These are phyloP conservation scores for Petrocephalus microphthalmus DNA, from an alignment of 2,113 vertebrate genomes.

Conservation along the genomic window DNA sequence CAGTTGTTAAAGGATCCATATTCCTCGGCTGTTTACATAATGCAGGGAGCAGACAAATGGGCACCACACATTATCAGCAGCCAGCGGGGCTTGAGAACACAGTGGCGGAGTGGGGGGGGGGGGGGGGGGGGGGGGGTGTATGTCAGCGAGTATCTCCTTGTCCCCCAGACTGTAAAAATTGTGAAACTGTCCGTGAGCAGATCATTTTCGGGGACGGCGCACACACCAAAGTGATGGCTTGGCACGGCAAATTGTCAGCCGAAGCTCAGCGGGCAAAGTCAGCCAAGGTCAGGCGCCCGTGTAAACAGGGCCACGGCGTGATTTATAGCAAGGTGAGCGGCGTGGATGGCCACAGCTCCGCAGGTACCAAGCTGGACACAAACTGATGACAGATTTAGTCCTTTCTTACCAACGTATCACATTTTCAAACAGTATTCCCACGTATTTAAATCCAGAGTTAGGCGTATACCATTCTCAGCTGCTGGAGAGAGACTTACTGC, in stretches of 20 bases:
- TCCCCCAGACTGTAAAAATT: slow-evolving; percentile 37
- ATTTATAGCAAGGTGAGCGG: slow-evolving; percentile 48
- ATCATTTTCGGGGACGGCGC: slow-evolving; percentile 42
- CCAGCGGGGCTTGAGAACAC: slow-evolving; percentile 10
- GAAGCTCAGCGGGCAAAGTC: slow-evolving; percentile 58
- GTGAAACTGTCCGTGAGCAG: slow-evolving; percentile 35
- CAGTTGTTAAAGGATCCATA: not conserved
- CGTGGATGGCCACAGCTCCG: slow-evolving; percentile 38
- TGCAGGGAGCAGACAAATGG: not conserved
- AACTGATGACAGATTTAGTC: not conserved
- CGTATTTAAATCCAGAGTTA: not conserved
- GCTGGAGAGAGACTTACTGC: not conserved
- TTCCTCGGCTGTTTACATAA: not conserved
- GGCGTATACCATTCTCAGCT: not conserved
- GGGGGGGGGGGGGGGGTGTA: not conserved
- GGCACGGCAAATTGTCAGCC: slow-evolving; percentile 53
- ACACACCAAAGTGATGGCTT: slow-evolving; percentile 39
- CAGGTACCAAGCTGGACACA: slow-evolving; percentile 31
- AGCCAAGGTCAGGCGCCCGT: slow-evolving; percentile 57
- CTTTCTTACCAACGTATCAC: not conserved
- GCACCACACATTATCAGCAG: not conserved
- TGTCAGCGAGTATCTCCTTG: not conserved
- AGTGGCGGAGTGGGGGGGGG: not conserved
- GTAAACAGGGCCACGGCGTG: slow-evolving; percentile 42
- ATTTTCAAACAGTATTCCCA: not conserved